These are phyloP conservation scores for Lepidurus arcticus DNA, from an alignment of 1,140 invertebrate genomes.

Conservation along the genomic window DNA sequence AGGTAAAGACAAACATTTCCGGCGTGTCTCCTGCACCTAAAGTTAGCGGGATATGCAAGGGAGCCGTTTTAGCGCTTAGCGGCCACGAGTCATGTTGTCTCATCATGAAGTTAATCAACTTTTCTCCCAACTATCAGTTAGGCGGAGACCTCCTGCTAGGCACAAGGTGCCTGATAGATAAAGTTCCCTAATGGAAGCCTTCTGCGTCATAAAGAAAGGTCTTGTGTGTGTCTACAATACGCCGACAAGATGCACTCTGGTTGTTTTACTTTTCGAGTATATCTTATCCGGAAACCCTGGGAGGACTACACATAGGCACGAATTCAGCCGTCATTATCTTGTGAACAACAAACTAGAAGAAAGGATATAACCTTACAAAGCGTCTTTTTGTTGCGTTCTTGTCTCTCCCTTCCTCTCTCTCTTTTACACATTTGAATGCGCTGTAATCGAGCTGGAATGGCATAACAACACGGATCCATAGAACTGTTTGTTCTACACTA, in stretches of 20 bases:
- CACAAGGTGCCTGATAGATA: slow-evolving; percentile 21
- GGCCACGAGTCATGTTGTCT: neutral
- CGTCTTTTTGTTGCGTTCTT: neutral
- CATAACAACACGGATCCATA: neutral
- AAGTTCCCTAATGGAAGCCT: slow-evolving; percentile 5
- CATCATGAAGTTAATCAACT: slow-evolving; percentile 12
- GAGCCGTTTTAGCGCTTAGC: neutral
- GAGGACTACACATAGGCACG: slow-evolving; percentile 18
- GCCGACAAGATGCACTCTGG: neutral
- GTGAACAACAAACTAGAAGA: slow-evolving; percentile 2
- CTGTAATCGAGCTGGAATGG: neutral
- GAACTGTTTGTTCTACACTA: neutral
- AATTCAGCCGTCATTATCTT: slow-evolving; percentile 22
- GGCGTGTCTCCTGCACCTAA: no score
- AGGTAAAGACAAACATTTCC: neutral
- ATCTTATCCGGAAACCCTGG: slow-evolving; percentile 4
- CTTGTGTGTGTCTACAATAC: slow-evolving; percentile 11
- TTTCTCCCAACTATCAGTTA: slow-evolving; percentile 12
- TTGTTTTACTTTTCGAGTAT: neutral
- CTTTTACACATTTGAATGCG: neutral
- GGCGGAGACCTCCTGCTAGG: slow-evolving; percentile 12
- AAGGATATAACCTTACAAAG: slow-evolving; percentile 10
- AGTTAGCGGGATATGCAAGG: neutral
- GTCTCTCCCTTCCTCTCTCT: neutral
- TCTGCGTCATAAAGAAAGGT: slow-evolving; percentile 21